Percentiles rank a stretch among this genome's conserved stretches.
Evolutionary conservation across 2,113 vertebrate species (phyloP).

Genomic region (Ptyas mucosa): DNA sequence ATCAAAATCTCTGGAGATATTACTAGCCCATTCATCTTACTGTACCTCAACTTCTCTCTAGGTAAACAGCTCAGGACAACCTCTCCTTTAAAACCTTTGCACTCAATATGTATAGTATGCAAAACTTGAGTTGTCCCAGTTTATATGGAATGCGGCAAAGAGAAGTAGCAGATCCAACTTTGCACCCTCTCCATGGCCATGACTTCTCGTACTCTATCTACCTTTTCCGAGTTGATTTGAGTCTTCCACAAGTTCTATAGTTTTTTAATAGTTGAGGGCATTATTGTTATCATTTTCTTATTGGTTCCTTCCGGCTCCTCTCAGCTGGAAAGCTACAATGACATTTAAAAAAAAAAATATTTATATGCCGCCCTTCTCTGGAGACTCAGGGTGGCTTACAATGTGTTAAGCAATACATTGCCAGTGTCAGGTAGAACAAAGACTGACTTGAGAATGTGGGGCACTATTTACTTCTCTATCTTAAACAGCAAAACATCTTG

Average conservation of each 20-base stretch:
- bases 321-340: background rate
- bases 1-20: background rate
- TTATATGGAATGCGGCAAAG: background rate
- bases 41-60: background rate
- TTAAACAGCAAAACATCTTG: background rate
- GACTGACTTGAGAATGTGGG: background rate
- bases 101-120: background rate
- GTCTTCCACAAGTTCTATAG: background rate
- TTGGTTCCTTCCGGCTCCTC: background rate
- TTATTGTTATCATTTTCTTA: background rate
- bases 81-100: background rate
- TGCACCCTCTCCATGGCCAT: background rate
- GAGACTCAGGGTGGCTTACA: no score
- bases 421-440: background rate
- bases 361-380: no score
- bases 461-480: background rate
- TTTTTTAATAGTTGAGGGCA: background rate
- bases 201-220: background rate
- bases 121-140: background rate
- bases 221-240: background rate
- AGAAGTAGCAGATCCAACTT: background rate
- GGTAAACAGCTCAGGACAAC: background rate
- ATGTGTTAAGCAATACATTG: no score
- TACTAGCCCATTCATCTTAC: background rate
- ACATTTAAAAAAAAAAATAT: no score